phyloP scores from a whole-genome alignment of 1,140 invertebrate species.

The Aethina tumida region DNA sequence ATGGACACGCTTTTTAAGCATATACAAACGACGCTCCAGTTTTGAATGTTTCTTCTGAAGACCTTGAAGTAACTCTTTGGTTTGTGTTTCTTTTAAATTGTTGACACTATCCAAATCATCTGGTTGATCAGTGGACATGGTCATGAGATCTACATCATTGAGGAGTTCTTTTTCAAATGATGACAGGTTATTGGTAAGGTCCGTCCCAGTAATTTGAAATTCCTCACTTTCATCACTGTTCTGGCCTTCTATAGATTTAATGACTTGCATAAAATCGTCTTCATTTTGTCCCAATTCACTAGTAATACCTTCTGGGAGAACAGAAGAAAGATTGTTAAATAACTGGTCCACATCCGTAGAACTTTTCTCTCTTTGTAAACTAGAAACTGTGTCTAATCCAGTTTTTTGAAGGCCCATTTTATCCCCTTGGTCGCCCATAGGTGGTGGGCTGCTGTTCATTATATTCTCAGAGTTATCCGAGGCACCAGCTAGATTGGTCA shows the following conservation, averaged over 20 bases:
- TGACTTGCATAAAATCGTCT: slow-evolving; percentile 53
- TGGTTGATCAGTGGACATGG: slow-evolving; percentile 43
- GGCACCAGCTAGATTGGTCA: slow-evolving; percentile 16
- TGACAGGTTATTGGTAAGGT: slow-evolving; percentile 33
- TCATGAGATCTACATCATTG: slow-evolving; percentile 46
- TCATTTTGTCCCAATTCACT: slow-evolving; percentile 46
- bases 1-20: slow-evolving; percentile 58
- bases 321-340: slow-evolving; percentile 33
- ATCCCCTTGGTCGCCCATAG: slow-evolving; percentile 54
- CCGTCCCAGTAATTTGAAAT: slow-evolving; percentile 40
- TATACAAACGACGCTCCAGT: slow-evolving; percentile 55
- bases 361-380: slow-evolving; percentile 23
- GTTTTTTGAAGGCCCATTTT: slow-evolving; percentile 51
- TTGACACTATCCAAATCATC: slow-evolving; percentile 28
- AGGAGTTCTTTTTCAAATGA: slow-evolving; percentile 48
- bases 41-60: slow-evolving; percentile 45
- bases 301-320: slow-evolving; percentile 25
- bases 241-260: slow-evolving; percentile 52
- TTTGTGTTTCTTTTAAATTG: slow-evolving; percentile 28
- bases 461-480: slow-evolving; percentile 23
- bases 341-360: slow-evolving; percentile 45
- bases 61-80: slow-evolving; percentile 37
- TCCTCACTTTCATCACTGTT: slow-evolving; percentile 45
- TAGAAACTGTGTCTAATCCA: slow-evolving; percentile 23
- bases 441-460: slow-evolving; percentile 40